Evolutionary conservation across 2,113 vertebrate species (phyloP).

Genomic region (Hyla sarda): DNA sequence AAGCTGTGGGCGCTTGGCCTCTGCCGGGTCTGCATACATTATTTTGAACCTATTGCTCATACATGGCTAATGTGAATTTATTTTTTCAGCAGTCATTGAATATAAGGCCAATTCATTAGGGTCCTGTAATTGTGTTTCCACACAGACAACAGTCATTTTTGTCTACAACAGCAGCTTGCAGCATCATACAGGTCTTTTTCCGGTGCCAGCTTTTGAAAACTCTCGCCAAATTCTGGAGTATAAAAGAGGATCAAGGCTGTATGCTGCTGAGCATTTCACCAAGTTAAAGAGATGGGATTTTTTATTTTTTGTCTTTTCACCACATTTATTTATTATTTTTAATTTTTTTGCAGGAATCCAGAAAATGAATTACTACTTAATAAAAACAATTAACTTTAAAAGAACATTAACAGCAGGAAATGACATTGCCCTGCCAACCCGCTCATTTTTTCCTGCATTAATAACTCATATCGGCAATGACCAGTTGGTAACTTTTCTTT

Average conservation of each 20-base stretch:
- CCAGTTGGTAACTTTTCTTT: slow-evolving; percentile 2
- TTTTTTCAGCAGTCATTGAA: slow-evolving; percentile 3
- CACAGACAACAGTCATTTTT: slow-evolving; percentile 47
- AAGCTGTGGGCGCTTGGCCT: slow-evolving; percentile 5
- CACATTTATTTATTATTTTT: too few species aligned
- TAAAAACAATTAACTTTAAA: slow-evolving; percentile 9
- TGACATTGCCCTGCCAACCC: not conserved
- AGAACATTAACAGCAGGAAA: not conserved
- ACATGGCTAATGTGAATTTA: slow-evolving; percentile 22
- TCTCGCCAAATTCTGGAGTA: not conserved
- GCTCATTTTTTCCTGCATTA: slow-evolving; percentile 13
- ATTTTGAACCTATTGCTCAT: slow-evolving; percentile 19
- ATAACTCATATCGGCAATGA: not conserved
- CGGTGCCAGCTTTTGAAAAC: not conserved
- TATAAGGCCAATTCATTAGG: slow-evolving; percentile 25
- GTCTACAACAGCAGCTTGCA: slow-evolving; percentile 44
- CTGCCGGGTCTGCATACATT: not conserved
- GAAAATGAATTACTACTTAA: not conserved
- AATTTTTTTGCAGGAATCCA: not conserved
- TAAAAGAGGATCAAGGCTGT: not conserved
- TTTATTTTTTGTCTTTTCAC: not conserved
- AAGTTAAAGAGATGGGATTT: not conserved
- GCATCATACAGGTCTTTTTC: slow-evolving; percentile 11
- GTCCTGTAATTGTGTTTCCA: slow-evolving; percentile 42
- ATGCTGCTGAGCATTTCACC: not conserved